Evolutionary conservation across 2,797 vertebrate species (phyloP), one percentile per base, ranked within the genome.

Genomic region (Sylvilagus floridanus): DNA sequence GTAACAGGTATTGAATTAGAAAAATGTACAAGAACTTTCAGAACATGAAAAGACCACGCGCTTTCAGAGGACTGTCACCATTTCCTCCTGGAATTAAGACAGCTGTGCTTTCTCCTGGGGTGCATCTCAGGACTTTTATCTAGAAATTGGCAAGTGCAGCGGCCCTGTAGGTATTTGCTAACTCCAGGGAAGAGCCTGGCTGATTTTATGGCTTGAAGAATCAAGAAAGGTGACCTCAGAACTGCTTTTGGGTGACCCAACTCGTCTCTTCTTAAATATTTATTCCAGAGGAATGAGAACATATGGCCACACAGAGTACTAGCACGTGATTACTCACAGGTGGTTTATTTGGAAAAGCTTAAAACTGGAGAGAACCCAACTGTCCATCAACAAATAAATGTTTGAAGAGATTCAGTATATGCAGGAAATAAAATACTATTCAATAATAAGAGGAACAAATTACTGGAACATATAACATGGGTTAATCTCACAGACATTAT

Each of bases 271-370:
- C 47, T 60, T 81, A 65, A 62, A 21, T 86, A 37, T 47, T 75
- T 60, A 66, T 16, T 68, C 19, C 79, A 85, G 17, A 90, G 28
- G 79, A 85, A 89, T 63, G 47, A 35, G 75, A 79, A 83, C 14
- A 32, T 71, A 28, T 14, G 4, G n/a, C 14, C 22, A 63, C 21
- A 65, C 50, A 78, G 68, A 52, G 30, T 21, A 75, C 6, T 14
- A 54, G 42, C 37, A 47, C 24, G 57, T 47, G 75, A 73, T 47
- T 35, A 37, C 21, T 71, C 7, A 30, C 3, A 65, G 65, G 10
- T 65, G 14, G 42, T 73, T 73, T 66, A 71, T 54, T 84, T 13
- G 65, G 32, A 28, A 84, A 63, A 85, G 11, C 19, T 21, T 52
- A 12, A 78, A 84, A 73, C 32, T 69, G n/a, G 65, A 35, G 47